These are phyloP conservation scores for Paradisaea rubra DNA, from an alignment of 2,113 vertebrate species.

Conservation along the genomic window DNA sequence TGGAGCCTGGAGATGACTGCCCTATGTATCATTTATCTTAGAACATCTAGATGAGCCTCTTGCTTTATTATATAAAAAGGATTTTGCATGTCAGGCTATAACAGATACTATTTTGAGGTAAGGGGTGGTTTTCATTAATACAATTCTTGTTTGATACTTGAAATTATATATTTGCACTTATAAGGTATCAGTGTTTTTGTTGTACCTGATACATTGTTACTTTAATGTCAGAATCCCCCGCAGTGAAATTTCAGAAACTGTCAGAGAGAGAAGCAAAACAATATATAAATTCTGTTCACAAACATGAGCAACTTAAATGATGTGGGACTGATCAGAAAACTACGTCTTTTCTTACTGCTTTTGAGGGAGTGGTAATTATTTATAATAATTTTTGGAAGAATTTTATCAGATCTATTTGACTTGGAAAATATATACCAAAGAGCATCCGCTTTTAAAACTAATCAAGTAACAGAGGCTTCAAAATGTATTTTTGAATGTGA, in stretches of 20 bases:
- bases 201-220: background rate
- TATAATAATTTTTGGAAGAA: background rate
- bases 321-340: background rate
- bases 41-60: background rate
- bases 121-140: background rate
- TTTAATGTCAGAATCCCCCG: background rate
- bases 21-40: background rate
- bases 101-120: background rate
- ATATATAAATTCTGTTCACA: background rate
- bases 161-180: background rate
- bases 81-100: background rate
- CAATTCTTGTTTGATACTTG: background rate
- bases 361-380: background rate
- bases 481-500: background rate
- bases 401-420: background rate
- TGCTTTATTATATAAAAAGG: background rate
- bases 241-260: background rate
- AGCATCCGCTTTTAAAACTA: background rate
- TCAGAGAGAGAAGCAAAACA: background rate
- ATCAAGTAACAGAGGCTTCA: background rate
- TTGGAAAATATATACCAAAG: background rate
- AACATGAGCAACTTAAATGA: background rate
- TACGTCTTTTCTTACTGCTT: background rate
- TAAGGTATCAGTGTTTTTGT: background rate
- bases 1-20: background rate